Evolutionary conservation across 2,797 vertebrate genomes (phyloP), one percentile per base, ranked within the genome.

Genomic region (Aratinga solstitialis): DNA sequence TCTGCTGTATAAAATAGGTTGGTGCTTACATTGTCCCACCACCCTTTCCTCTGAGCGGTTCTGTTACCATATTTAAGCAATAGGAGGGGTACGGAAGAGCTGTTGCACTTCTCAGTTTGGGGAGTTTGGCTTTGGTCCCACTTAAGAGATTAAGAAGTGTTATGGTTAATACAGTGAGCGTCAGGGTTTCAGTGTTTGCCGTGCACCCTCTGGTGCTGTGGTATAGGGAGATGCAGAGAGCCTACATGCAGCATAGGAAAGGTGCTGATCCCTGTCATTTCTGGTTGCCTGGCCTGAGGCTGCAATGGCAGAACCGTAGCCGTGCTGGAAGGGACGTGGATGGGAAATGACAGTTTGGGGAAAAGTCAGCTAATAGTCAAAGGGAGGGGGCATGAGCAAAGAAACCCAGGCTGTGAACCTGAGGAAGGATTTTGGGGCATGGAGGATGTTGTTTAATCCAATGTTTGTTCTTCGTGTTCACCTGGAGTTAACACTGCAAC

Each of bases 281-380:
- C 40, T 72, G n/a, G 30, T n/a, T 10, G 59, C 26, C 13, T 14
- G 38, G 47, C 23, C 69, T 9, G 6, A 20, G 54, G 48, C 84
- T 71, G 87, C 75, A 48, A n/a, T 42, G 61, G 40, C 69, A 81
- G 34, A 74, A 22, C 18, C 50, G 5, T n/a, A 27, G 74, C 40
- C 0, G 1, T 11, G 85, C 59, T 24, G 38, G 21, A 65, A 56
- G 36, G 68, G 48, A 65, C 0, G 0, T 21, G 59, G 13, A 30
- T 43, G 54, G 34, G 66, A 43, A 91, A 6, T 1, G 23, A 53
- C 51, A 51, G 47, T 40, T 42, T 72, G 50, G 34, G 71, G 42
- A 36, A 13, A 20, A 87, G 30, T 2, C 29, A 40, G 36, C 5
- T 87, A 13, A 38, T 0, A 71, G 61, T 3, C 2, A 12, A 51